Conservation (phyloP, 2,888 invertebrate species). For the Furcula furcula region DNA sequence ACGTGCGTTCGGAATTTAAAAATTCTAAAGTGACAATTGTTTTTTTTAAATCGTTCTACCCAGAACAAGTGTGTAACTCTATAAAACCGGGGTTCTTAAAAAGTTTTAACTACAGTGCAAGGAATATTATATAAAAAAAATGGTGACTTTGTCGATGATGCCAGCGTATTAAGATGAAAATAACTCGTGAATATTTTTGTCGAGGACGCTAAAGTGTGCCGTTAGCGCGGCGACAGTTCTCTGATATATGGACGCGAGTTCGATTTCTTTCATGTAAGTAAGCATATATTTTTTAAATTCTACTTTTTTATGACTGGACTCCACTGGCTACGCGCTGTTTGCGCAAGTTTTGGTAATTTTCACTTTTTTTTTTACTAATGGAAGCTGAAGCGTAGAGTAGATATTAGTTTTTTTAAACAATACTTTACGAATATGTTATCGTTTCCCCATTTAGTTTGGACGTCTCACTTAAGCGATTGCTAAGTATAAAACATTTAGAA, state of each 20-base stretch:
- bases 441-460: too few relatives aligned
- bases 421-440: too few relatives aligned
- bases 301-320: too few relatives aligned
- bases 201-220: conserved; percentile 39
- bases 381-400: too few relatives aligned
- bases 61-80: conserved; percentile 4
- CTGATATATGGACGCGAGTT: conserved; percentile 28
- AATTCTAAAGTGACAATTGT: conserved; percentile 29
- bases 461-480: too few relatives aligned
- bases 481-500: too few relatives aligned
- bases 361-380: too few relatives aligned
- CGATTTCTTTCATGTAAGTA: conserved; percentile 1
- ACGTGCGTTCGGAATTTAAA: conserved; percentile 28
- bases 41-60: conserved; percentile 18
- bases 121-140: conserved; percentile 13
- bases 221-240: conserved; percentile 25
- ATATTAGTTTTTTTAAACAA: too few relatives aligned
- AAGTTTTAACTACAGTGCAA: conserved; percentile 10
- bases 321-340: too few relatives aligned
- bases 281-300: background rate
- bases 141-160: conserved; percentile 38
- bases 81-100: conserved; percentile 16
- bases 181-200: conserved; percentile 49
- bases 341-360: too few relatives aligned
- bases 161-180: conserved; percentile 48